Conservation (phyloP, 2,113 vertebrate species). For the Drymodes brunneopygia region DNA sequence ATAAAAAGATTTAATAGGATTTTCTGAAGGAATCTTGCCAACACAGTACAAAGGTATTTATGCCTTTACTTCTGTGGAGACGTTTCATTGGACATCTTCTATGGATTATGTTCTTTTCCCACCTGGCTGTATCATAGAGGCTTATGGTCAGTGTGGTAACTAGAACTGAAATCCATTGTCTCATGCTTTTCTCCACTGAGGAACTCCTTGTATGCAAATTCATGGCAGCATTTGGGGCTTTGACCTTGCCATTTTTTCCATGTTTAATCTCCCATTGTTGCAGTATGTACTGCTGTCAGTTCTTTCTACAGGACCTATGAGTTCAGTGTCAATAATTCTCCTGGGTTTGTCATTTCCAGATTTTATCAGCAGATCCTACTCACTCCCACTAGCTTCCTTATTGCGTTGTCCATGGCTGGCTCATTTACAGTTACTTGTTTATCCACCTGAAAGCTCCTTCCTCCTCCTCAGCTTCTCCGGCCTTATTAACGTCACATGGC, state of each 20-base stretch:
- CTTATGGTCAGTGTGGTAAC: not conserved
- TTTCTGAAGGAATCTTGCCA: not conserved
- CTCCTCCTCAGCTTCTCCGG: not conserved
- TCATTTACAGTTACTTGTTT: not conserved
- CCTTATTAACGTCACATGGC: not conserved
- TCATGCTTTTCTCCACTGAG: not conserved
- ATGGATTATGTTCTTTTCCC: not conserved
- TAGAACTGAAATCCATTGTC: not conserved
- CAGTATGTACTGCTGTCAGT: not conserved
- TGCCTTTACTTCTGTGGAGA: not conserved
- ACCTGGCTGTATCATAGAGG: not conserved
- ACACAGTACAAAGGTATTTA: not conserved
- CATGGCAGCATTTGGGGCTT: not conserved
- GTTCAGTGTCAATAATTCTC: not conserved
- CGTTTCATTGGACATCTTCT: not conserved
- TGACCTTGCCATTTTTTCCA: not conserved
- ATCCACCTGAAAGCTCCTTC: not conserved
- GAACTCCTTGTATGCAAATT: not conserved
- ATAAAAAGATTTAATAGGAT: not conserved
- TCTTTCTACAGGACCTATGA: not conserved
- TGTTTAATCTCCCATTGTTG: not conserved
- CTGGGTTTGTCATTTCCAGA: not conserved
- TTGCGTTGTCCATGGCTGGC: not conserved
- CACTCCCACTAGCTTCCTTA: slow-evolving; percentile 27
- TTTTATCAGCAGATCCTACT: not conserved